These are phyloP conservation scores for Acanthopleura granulata DNA, from an alignment of 2,888 invertebrate genomes.

Conservation along the genomic window DNA sequence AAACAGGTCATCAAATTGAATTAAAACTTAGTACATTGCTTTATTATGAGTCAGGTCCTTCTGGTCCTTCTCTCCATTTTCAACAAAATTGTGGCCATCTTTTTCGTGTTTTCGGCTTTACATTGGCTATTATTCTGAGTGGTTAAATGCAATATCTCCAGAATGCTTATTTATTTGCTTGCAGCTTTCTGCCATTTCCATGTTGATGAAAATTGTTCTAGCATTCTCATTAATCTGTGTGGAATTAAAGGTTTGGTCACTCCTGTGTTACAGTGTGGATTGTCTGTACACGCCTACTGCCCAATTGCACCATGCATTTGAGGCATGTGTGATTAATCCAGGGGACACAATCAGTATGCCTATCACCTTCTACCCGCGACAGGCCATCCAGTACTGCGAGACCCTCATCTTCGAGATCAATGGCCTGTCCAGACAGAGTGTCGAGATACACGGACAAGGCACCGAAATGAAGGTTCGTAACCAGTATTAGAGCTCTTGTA, in stretches of 20 bases:
- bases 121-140: too few relatives aligned
- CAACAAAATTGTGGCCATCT: too few relatives aligned
- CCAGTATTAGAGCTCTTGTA: too few relatives aligned
- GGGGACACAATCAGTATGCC: constrained; percentile 53
- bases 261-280: constrained; percentile 57
- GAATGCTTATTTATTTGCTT: too few relatives aligned
- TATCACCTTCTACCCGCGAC: constrained; percentile 66
- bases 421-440: constrained; percentile 64
- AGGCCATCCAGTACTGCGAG: constrained; percentile 63
- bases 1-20: too few relatives aligned
- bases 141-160: too few relatives aligned
- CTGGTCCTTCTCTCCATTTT: too few relatives aligned
- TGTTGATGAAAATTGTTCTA: background rate
- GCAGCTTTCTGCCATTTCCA: too few relatives aligned
- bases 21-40: too few relatives aligned
- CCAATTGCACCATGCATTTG: constrained; percentile 65
- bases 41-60: too few relatives aligned
- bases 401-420: constrained; percentile 68
- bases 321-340: constrained; percentile 61
- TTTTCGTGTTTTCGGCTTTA: too few relatives aligned
- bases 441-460: constrained; percentile 64
- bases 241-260: background rate
- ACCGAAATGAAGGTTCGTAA: constrained; percentile 69
- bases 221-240: background rate
- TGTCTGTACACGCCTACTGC: constrained; percentile 62